Conservation (phyloP, 2,888 invertebrate genomes). For the Phytoseiulus persimilis region DNA sequence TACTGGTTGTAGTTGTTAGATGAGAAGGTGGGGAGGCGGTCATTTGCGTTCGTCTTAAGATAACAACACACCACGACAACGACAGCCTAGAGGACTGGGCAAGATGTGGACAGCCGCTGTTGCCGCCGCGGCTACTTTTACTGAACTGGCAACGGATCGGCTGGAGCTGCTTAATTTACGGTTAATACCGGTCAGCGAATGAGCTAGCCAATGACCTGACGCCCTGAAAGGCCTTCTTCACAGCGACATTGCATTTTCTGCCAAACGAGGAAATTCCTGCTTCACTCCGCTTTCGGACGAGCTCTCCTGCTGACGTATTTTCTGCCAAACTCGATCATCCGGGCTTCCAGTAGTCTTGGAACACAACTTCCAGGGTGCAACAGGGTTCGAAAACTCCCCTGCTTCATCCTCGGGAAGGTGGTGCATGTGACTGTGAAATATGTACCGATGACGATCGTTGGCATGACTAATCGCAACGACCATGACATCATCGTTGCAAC, state of each 20-base stretch:
- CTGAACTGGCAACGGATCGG: neutral
- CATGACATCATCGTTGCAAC: too few species aligned
- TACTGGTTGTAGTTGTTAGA: neutral
- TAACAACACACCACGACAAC: neutral
- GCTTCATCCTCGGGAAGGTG: too few species aligned
- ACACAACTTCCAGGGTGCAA: too few species aligned
- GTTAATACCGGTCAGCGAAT: neutral
- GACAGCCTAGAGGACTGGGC: neutral
- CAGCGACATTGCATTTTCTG: neutral
- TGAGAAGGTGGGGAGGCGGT: neutral
- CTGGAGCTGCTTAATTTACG: neutral
- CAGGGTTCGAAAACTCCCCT: too few species aligned
- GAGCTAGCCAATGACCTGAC: neutral
- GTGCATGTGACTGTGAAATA: too few species aligned
- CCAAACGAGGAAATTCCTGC: neutral
- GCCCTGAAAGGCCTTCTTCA: neutral
- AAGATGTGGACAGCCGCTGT: neutral
- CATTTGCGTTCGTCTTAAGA: neutral
- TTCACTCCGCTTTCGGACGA: too few species aligned
- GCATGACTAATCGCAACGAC: too few species aligned
- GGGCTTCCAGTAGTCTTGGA: too few species aligned
- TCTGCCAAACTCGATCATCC: too few species aligned
- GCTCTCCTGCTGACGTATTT: too few species aligned
- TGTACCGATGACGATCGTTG: too few species aligned
- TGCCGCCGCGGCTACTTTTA: neutral